Evolutionary conservation across 2,797 vertebrate species (phyloP), one percentile per base, ranked within the genome.

Genomic region (Enteromius afrohamiltoni): DNA sequence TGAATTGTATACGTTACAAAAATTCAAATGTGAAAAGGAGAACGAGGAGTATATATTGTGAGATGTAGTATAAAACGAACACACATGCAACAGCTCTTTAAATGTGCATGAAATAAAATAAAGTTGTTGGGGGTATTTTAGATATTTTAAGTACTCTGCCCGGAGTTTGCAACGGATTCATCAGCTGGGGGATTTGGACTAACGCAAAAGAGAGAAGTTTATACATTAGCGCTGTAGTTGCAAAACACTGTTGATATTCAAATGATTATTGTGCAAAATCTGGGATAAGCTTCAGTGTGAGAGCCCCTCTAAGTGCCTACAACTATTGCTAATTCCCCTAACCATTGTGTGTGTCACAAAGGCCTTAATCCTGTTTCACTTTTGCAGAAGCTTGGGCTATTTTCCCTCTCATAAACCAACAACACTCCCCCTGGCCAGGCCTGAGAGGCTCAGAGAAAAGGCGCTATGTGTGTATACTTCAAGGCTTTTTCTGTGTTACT

Each of bases 181-280:
- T 96, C 96, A 94, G 91, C 93, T 90, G 91, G 94, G 94, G 94
- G 96, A 96, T 97, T 97, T 96, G 91, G 90, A 92, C 93, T 93
- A 96, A 83, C 95, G 96, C 95, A 96, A 97, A 99, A 97, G 96
- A 94, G 95, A 97, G 95, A 97, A 97, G 96, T 98, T 99, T 99
- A 98, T 99, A 99, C 98, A 98, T 99, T 98, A 98, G 96, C 96
- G 95, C 95, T 93, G 97, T 96, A 99, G 98, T 99, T 99, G 96
- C 97, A 98, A 98, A 99, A 99, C 97, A 99, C 98, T 97, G 98
- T 99, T 99, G 97, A 99, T 98, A 99, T 99, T 99, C 97, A 99
- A 99, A 99, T 99, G 97, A 98, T 99, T 98, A 99, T 99, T 99
- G 98, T 99, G 96, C 95, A 98, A 97, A 99, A 99, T 98, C 98